A percentile compares a stretch with the other conserved stretches of the same genome.
Evolutionary conservation across 2,113 vertebrate genomes (phyloP).

Genomic region (Sterna hirundo): DNA sequence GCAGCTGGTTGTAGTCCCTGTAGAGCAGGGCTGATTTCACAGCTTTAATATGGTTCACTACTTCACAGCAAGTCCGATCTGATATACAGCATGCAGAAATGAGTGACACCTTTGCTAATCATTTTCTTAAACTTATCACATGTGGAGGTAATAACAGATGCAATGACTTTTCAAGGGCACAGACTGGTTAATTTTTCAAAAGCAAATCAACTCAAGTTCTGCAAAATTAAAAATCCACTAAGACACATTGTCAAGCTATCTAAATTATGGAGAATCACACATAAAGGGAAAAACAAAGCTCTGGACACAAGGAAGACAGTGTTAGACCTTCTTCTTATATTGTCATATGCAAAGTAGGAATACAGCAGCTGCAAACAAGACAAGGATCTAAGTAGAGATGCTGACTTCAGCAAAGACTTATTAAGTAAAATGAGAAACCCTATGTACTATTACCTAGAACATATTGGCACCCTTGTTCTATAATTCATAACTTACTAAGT

Average conservation of each 20-base stretch:
- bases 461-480: neutral
- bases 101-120: constrained; percentile 72
- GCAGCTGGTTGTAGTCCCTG: constrained; percentile 56
- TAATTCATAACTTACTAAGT: neutral
- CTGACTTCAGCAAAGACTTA: neutral
- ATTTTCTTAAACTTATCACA: constrained; percentile 69
- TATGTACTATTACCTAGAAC: neutral
- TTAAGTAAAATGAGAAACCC: neutral
- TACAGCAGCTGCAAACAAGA: neutral
- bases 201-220: constrained; percentile 30
- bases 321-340: neutral
- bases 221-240: constrained; percentile 55
- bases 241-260: constrained; percentile 19
- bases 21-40: constrained; percentile 64
- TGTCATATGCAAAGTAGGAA: neutral
- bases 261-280: constrained; percentile 25
- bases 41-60: constrained; percentile 68
- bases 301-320: neutral
- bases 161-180: constrained; percentile 69
- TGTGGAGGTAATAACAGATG: constrained; percentile 57
- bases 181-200: constrained; percentile 61
- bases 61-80: constrained; percentile 67
- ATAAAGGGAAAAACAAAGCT: neutral
- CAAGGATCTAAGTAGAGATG: neutral
- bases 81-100: constrained; percentile 51